These are phyloP conservation scores for Megaustenia siamemsis DNA, from an alignment of 2,888 invertebrate species.

Conservation along the genomic window DNA sequence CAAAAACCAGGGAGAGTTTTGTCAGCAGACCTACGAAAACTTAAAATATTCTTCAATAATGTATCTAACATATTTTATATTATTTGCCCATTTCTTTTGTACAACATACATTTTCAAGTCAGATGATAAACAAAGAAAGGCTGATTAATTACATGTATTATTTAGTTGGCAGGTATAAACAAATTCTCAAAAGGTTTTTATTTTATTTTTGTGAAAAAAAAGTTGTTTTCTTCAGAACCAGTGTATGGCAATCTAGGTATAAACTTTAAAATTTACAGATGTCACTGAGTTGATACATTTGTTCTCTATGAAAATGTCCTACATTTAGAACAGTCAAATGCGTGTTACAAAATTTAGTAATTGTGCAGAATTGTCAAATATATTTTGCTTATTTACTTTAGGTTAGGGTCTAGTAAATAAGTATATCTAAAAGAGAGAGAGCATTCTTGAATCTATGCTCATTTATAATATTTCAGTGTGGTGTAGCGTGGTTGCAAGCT, in stretches of 20 bases:
- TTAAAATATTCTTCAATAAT: slow-evolving; percentile 78
- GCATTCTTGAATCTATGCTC: no score
- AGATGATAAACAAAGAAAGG: slow-evolving; percentile 14
- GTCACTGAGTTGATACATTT: no score
- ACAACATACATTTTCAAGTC: slow-evolving; percentile 72
- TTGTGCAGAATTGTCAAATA: background rate
- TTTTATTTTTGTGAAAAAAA: background rate
- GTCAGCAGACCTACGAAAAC: slow-evolving; percentile 81
- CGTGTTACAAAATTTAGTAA: background rate
- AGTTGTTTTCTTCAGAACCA: background rate
- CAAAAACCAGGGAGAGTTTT: slow-evolving; percentile 74
- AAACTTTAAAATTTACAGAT: background rate
- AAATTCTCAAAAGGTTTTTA: background rate
- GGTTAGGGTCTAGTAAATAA: no score
- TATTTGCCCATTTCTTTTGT: slow-evolving; percentile 80
- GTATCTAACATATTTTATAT: slow-evolving; percentile 79
- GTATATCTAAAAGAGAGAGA: no score
- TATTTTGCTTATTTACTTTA: background rate
- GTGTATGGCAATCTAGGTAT: no score
- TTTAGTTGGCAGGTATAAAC: slow-evolving; percentile 24
- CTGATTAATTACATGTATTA: slow-evolving; percentile 32
- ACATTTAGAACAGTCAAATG: background rate
- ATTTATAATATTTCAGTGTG: no score
- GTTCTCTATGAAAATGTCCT: background rate
- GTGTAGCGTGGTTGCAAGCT: no score